Conservation (phyloP, 1,140 invertebrate genomes). For the Drepana arcuata region DNA sequence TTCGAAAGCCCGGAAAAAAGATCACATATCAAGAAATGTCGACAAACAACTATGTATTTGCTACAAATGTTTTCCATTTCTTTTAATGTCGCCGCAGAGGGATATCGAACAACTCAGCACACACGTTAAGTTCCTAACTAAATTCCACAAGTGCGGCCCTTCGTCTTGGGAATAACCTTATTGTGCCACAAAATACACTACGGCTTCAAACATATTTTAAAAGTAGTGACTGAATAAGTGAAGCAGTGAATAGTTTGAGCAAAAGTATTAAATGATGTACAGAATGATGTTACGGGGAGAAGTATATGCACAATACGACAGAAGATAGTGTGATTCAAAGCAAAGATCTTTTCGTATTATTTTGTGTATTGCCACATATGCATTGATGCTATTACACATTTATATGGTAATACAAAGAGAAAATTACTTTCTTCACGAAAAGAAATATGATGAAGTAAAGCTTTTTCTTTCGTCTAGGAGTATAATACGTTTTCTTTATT, state of each 20-base stretch:
- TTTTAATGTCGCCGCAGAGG: neutral
- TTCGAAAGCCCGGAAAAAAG: no score
- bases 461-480: no score
- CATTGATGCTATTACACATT: slow-evolving; percentile 21
- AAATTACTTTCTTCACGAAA: slow-evolving; percentile 22
- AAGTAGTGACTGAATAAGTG: slow-evolving; percentile 11
- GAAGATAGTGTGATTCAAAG: slow-evolving; percentile 10
- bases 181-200: slow-evolving; percentile 19
- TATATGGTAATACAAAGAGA: slow-evolving; percentile 23
- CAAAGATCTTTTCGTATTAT: slow-evolving; percentile 21
- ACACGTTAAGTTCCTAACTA: slow-evolving; percentile 20
- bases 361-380: slow-evolving; percentile 19
- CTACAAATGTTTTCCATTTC: no score
- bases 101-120: neutral
- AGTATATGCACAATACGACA: no score
- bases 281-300: no score
- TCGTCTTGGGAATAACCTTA: slow-evolving; percentile 15
- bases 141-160: slow-evolving; percentile 17
- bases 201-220: slow-evolving; percentile 12
- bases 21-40: no score
- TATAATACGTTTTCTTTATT: no score
- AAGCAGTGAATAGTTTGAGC: slow-evolving; percentile 12
- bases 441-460: no score
- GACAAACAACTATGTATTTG: no score
- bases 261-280: slow-evolving; percentile 12